Conservation (phyloP, 2,113 vertebrate species). For the Callorhinus ursinus region DNA sequence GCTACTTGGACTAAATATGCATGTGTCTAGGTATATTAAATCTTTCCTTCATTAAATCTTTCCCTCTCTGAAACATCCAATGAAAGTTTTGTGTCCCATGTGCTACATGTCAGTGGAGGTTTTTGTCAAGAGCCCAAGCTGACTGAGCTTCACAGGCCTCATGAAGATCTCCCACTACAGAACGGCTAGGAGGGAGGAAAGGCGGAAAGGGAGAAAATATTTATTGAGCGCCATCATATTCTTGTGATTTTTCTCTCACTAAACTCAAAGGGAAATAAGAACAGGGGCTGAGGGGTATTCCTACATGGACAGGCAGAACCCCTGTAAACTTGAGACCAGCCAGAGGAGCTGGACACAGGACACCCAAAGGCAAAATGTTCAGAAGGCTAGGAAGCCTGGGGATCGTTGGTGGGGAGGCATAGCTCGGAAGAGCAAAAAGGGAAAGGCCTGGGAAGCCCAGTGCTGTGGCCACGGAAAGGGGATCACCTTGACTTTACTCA, state of each 20-base stretch:
- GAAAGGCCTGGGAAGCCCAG: neutral
- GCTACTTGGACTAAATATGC: neutral
- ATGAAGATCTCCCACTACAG: neutral
- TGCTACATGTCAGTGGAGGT: too few species aligned
- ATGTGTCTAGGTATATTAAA: neutral
- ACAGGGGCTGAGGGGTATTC: neutral
- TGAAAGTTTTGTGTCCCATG: neutral
- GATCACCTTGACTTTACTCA: neutral
- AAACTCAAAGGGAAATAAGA: neutral
- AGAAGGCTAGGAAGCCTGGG: neutral
- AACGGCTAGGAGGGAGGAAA: neutral
- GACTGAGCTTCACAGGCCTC: neutral
- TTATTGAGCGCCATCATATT: neutral
- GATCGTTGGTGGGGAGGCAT: rapidly evolving
- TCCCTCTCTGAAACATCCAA: neutral
- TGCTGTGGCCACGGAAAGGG: neutral
- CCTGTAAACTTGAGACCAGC: neutral
- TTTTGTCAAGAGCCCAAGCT: neutral
- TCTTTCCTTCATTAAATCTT: neutral
- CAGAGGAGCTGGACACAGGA: neutral
- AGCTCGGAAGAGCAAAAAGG: neutral
- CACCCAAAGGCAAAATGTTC: neutral
- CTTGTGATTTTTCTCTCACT: neutral
- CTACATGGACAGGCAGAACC: neutral
- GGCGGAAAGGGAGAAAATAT: neutral